Evolutionary conservation across 2,113 vertebrate species (phyloP).

Genomic region (Psilopsiagon aymara): DNA sequence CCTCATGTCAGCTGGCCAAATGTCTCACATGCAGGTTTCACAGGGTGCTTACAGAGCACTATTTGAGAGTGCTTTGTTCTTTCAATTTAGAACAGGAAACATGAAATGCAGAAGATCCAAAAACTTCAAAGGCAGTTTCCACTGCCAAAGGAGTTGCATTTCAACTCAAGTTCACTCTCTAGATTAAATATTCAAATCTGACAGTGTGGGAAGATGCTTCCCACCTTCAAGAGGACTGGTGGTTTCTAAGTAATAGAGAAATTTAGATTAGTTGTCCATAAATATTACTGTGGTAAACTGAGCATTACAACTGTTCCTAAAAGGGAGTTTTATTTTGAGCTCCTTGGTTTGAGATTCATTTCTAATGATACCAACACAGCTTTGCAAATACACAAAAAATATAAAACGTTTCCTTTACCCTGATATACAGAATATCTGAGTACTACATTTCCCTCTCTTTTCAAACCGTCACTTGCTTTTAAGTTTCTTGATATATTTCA

Average conservation of each 20-base stretch:
- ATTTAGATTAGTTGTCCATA: conserved; percentile 1
- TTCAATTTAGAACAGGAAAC: conserved; percentile 14
- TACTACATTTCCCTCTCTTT: not conserved
- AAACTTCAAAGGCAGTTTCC: conserved; percentile 52
- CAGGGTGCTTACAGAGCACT: not conserved
- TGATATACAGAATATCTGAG: not conserved
- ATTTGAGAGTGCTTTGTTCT: not conserved
- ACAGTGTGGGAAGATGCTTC: conserved; percentile 30
- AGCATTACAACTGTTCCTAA: not conserved
- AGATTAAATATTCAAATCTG: conserved; percentile 38
- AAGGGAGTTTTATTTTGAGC: conserved; percentile 6
- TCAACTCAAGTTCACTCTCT: conserved; percentile 10
- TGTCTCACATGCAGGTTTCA: not conserved
- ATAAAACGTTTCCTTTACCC: not conserved
- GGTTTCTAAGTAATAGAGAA: not conserved
- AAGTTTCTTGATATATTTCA: not conserved
- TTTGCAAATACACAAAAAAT: not conserved
- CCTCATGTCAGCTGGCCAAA: not conserved
- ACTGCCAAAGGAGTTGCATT: conserved; percentile 26
- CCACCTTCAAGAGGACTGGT: not conserved
- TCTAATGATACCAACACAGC: not conserved
- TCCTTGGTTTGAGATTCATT: not conserved
- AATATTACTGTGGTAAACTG: not conserved
- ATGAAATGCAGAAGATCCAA: not conserved
- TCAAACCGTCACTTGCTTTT: not conserved